Percentiles rank a stretch among this genome's conserved stretches.
Conservation (phyloP, 2,797 vertebrate genomes). For the Myotis vivesi region DNA sequence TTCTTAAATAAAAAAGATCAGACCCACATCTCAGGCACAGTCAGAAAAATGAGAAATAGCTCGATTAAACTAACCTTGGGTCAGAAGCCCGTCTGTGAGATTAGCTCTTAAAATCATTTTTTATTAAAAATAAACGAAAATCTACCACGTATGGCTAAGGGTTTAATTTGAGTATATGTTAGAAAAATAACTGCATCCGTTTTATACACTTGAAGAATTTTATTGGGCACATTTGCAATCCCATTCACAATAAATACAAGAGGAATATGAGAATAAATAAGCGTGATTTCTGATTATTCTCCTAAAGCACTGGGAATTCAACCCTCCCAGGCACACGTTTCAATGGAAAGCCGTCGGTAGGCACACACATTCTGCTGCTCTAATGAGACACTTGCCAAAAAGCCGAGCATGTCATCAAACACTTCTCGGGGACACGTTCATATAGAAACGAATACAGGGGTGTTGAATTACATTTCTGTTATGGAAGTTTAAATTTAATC, state of each 20-base stretch:
- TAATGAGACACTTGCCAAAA: not conserved
- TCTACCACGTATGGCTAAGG: not conserved
- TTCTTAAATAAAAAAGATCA: constrained; percentile 54
- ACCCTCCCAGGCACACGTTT: not conserved
- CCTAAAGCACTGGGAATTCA: not conserved
- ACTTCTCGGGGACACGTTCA: not conserved
- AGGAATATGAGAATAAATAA: not conserved
- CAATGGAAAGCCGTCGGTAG: not conserved
- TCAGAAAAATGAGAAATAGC: constrained; percentile 7
- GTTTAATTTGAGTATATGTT: constrained; percentile 15
- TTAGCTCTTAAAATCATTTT: constrained; percentile 21
- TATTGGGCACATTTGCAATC: not conserved
- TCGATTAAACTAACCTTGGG: constrained; percentile 40
- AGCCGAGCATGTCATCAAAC: not conserved
- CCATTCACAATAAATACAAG: not conserved
- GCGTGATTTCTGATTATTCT: not conserved
- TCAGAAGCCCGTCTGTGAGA: constrained; percentile 25
- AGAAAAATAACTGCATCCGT: constrained; percentile 1
- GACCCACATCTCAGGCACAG: not conserved
- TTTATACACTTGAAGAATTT: not conserved
- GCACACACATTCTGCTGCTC: not conserved
- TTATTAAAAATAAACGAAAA: not conserved
- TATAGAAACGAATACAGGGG: not conserved
- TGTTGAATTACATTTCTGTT: not conserved
- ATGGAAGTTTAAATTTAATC: not conserved